Evolutionary conservation across 2,113 vertebrate species (phyloP).

Genomic region (Amblyornis subalaris): DNA sequence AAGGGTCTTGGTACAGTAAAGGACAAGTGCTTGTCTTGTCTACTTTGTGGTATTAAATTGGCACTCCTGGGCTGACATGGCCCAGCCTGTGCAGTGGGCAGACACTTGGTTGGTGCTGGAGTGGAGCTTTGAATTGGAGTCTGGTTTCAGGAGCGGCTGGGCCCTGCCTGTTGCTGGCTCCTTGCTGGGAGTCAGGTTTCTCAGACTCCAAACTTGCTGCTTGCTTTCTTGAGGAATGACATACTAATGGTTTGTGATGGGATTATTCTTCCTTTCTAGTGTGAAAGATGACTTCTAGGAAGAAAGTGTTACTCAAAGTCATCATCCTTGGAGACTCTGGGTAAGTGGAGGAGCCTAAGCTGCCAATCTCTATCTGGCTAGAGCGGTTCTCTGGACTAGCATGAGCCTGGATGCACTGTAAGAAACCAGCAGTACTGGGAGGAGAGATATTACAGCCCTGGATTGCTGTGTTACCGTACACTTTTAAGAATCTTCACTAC

Average conservation of each 20-base stretch:
- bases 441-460: background rate
- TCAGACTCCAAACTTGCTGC: background rate
- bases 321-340: constrained; percentile 97
- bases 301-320: constrained; percentile 98
- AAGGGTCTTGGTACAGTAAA: background rate
- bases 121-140: background rate
- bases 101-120: background rate
- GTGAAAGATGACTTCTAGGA: constrained; percentile 95
- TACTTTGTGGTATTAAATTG: background rate
- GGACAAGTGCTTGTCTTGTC: background rate
- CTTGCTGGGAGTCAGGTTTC: background rate
- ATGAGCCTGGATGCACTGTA: background rate
- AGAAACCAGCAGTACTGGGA: background rate
- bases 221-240: background rate
- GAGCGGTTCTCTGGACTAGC: background rate
- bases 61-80: background rate
- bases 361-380: background rate
- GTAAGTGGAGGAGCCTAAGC: constrained; percentile 75
- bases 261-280: constrained; percentile 55
- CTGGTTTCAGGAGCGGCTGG: background rate
- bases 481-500: background rate
- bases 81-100: background rate
- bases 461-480: background rate
- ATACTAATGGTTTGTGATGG: background rate
- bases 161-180: background rate